Evolutionary conservation across 2,113 vertebrate genomes (phyloP).

Genomic region (Astur gentilis): DNA sequence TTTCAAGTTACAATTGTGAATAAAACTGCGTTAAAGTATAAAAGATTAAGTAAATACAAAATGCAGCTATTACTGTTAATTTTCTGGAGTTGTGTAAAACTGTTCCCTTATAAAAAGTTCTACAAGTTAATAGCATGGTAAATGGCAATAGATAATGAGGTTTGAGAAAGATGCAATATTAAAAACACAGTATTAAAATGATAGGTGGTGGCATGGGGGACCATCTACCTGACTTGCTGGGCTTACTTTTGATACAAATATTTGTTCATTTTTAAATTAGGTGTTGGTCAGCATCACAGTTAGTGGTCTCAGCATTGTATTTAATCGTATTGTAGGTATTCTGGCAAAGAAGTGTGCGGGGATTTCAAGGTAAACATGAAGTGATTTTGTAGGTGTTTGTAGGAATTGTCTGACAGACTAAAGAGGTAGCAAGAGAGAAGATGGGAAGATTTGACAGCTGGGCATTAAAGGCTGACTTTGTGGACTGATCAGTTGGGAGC

Average conservation of each 20-base stretch:
- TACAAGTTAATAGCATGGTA: not conserved
- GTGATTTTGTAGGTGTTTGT: not conserved
- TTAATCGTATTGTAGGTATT: not conserved
- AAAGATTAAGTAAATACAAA: not conserved
- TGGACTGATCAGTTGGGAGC: not conserved
- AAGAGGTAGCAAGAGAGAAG: not conserved
- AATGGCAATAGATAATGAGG: not conserved
- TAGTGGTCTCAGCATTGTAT: not conserved
- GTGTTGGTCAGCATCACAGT: not conserved
- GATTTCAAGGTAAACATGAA: not conserved
- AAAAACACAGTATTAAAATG: not conserved
- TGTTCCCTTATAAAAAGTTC: not conserved
- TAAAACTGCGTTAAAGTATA: not conserved
- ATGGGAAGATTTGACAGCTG: not conserved
- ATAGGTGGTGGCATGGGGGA: not conserved
- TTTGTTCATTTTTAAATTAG: not conserved
- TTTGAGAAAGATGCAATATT: not conserved
- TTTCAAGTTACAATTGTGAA: not conserved
- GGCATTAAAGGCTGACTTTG: not conserved
- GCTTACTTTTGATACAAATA: not conserved
- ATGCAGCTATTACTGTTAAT: not conserved
- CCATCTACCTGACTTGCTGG: too few relatives aligned
- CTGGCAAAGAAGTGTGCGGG: too few relatives aligned
- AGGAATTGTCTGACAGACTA: not conserved
- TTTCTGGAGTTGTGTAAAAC: not conserved